A percentile compares a stretch with the other conserved stretches of the same genome.
phyloP scores from a whole-genome alignment of 2,888 invertebrate genomes.

The Heliconius hortense region DNA sequence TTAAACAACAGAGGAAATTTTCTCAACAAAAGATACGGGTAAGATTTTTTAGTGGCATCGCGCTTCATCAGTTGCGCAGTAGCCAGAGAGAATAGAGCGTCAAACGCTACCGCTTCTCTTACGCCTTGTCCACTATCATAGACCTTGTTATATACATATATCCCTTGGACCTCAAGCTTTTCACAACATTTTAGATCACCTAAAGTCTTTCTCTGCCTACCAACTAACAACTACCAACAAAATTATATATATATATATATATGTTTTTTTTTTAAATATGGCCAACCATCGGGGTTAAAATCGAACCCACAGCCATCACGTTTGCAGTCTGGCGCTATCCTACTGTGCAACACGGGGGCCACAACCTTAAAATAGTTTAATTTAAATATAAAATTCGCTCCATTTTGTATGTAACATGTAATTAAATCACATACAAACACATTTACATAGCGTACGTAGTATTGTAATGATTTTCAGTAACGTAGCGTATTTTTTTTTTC shows the following conservation, averaged over 20 bases:
- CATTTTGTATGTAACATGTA: not conserved
- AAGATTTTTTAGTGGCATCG: not conserved
- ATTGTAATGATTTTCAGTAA: constrained; percentile 14
- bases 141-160: not conserved
- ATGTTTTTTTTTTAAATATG: too few species aligned
- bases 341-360: too few species aligned
- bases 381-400: not conserved
- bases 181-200: not conserved
- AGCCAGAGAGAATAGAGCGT: not conserved
- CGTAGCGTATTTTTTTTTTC: constrained; percentile 5
- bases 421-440: not conserved
- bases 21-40: constrained; percentile 65
- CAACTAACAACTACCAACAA: not conserved
- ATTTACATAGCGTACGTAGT: constrained; percentile 2
- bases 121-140: not conserved
- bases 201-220: not conserved
- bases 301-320: too few species aligned
- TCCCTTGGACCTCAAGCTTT: not conserved
- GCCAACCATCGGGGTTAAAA: too few species aligned
- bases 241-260: not conserved
- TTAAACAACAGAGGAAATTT: constrained; percentile 66
- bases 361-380: too few species aligned
- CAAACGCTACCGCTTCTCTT: not conserved
- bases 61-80: not conserved
- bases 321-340: too few species aligned